Evolutionary conservation across 2,888 invertebrate genomes (phyloP), one percentile per base, ranked within the genome.

Genomic region (Balanococcus diminutus): DNA sequence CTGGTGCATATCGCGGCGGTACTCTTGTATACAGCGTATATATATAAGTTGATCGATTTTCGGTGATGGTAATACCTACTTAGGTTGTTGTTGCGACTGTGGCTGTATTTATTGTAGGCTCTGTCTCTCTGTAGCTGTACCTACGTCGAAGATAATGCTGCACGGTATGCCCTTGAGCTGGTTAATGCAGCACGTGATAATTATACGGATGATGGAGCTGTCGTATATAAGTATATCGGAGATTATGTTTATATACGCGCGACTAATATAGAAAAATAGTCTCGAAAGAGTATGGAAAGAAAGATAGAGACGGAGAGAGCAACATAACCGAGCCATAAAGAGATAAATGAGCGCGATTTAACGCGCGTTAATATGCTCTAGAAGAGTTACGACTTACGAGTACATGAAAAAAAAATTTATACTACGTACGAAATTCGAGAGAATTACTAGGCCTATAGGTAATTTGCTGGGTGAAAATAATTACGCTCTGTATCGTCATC

Each of bases 131-230:
- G 19, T 22, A 56, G 22, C 25, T 61, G 19, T 9, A 61, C 9
- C 25, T 61, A 61, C 22, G 61, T 67, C 28, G 67, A 67, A 28
- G 67, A 25, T 67, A 56, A 56, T 56, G 22, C 56, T 11, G 56
- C 56, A 22, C 11, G 56, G 56, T 22, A 56, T 67, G 28, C 28
- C 67, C 67, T 67, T 67, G 67, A 67, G 67, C 67, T 28, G 67
- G 28, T 67, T 67, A 31, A 67, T 61, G 16, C 67, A 67, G 67
- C 31, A 67, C 67, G 67, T 67, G 67, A 67, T 56, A 56, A 56
- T 67, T 67, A 67, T 28, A 67, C 28, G 67, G 67, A 67, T 19
- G 67, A 67, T 67, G 28, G 67, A 67, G 67, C 67, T 28, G 67
- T 56, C 56, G 56, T 56, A 56, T 56, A 56, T 56, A 22, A 56